phyloP scores from a whole-genome alignment of 92 coral and sea anemone species.

The Chrysogorgia sp. region DNA sequence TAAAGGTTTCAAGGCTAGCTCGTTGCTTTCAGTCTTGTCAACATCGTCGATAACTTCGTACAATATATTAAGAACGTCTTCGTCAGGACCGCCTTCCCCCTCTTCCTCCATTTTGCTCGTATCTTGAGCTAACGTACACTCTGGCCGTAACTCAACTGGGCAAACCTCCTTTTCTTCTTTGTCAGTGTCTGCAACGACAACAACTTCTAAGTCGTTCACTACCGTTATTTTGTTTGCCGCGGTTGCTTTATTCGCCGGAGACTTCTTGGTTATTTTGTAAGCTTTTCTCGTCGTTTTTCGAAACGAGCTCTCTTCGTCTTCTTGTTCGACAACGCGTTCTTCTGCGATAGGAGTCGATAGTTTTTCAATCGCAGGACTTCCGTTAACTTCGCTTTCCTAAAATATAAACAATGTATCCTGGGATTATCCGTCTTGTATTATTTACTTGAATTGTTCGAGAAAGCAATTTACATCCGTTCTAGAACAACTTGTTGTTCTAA shows the following conservation, averaged over 20 bases:
- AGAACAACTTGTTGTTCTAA: too few relatives aligned
- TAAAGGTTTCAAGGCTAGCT: too few relatives aligned
- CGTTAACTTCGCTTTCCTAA: conserved; percentile 12
- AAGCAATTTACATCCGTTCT: too few relatives aligned
- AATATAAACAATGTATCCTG: not conserved
- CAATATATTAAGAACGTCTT: not conserved
- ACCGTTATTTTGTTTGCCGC: not conserved
- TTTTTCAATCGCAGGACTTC: not conserved
- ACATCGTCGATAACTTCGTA: conserved; percentile 10
- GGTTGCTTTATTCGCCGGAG: not conserved
- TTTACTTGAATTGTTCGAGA: not conserved
- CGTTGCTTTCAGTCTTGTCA: too few relatives aligned
- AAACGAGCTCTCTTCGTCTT: not conserved
- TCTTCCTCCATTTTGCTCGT: conserved; percentile 19
- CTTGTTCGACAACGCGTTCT: not conserved
- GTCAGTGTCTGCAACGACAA: not conserved
- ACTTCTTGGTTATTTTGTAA: conserved; percentile 12
- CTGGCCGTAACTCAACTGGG: not conserved
- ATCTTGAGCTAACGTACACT: conserved; percentile 3
- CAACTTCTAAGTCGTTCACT: too few relatives aligned
- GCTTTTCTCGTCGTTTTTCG: conserved; percentile 24
- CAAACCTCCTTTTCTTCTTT: not conserved
- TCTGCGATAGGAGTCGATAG: not conserved
- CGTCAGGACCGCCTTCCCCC: conserved; percentile 5
- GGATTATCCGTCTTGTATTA: not conserved